Percentiles rank a stretch among this genome's conserved stretches.
Conservation (phyloP, 2,888 invertebrate species). For the Andricus curvator region DNA sequence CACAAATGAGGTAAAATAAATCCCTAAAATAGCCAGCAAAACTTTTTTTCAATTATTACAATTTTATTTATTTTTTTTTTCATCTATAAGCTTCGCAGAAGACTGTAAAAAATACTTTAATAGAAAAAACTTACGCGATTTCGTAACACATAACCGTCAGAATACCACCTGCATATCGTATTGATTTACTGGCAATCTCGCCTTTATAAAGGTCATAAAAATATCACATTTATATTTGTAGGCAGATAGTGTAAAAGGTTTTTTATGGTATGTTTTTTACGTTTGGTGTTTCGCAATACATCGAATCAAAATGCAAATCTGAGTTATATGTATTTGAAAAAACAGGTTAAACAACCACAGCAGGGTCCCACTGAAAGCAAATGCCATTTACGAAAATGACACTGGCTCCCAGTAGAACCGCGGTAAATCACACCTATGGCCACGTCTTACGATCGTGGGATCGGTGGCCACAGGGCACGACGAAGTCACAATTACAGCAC, state of each 20-base stretch:
- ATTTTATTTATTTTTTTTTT: not conserved
- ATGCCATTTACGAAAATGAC: too few species aligned
- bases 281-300: not conserved
- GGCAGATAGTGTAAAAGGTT: not conserved
- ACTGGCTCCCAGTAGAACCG: too few species aligned
- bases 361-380: too few species aligned
- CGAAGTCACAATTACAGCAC: too few species aligned
- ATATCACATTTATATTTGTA: slow-evolving; percentile 16
- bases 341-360: too few species aligned
- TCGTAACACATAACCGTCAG: not conserved
- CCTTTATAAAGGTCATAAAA: not conserved
- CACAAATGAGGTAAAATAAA: too few species aligned
- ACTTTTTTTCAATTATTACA: too few species aligned
- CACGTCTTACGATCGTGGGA: too few species aligned
- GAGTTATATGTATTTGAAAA: too few species aligned
- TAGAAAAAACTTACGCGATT: not conserved
- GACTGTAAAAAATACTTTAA: not conserved
- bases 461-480: too few species aligned
- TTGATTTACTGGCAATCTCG: not conserved
- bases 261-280: not conserved
- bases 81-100: not conserved
- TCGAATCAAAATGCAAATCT: not conserved
- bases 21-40: fast-evolving
- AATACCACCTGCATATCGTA: not conserved
- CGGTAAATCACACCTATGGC: too few species aligned